Conservation (phyloP, 2,888 invertebrate genomes). For the Eueremaeus valkanovi region DNA sequence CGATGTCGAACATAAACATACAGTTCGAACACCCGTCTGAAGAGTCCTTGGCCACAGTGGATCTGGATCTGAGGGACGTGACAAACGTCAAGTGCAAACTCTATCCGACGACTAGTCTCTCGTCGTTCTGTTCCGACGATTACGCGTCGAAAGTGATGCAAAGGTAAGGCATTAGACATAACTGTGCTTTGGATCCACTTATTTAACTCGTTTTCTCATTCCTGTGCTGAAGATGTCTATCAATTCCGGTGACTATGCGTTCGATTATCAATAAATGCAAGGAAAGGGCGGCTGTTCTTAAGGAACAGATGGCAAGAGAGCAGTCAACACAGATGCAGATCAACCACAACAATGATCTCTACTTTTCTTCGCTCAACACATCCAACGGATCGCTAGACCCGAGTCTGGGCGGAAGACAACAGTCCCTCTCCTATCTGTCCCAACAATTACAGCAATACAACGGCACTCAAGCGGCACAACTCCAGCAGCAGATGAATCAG, state of each 20-base stretch:
- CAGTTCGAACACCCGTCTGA: constrained; percentile 87
- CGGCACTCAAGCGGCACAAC: constrained; percentile 35
- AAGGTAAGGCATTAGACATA: constrained; percentile 55
- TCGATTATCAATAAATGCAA: constrained; percentile 65
- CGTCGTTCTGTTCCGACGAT: constrained; percentile 55
- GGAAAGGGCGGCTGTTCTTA: constrained; percentile 39
- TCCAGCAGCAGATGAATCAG: constrained; percentile 39
- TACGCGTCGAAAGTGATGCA: constrained; percentile 65
- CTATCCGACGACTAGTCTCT: constrained; percentile 59
- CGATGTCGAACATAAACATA: constrained; percentile 82
- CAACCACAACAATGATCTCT: constrained; percentile 45
- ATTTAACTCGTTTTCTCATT: neutral
- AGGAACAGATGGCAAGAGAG: constrained; percentile 39
- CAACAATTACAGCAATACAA: constrained; percentile 36
- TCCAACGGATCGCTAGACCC: neutral
- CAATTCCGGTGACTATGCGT: constrained; percentile 86
- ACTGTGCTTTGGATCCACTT: too few relatives aligned
- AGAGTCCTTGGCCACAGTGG: constrained; percentile 87
- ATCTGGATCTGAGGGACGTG: constrained; percentile 76
- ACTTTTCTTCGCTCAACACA: constrained; percentile 41
- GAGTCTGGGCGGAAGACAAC: constrained; percentile 17
- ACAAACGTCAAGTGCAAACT: constrained; percentile 73
- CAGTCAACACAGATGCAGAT: constrained; percentile 22
- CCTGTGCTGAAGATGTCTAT: constrained; percentile 62
- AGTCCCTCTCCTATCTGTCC: constrained; percentile 26